Evolutionary conservation across 2,113 vertebrate species (phyloP).

Genomic region (Zosterops lateralis): DNA sequence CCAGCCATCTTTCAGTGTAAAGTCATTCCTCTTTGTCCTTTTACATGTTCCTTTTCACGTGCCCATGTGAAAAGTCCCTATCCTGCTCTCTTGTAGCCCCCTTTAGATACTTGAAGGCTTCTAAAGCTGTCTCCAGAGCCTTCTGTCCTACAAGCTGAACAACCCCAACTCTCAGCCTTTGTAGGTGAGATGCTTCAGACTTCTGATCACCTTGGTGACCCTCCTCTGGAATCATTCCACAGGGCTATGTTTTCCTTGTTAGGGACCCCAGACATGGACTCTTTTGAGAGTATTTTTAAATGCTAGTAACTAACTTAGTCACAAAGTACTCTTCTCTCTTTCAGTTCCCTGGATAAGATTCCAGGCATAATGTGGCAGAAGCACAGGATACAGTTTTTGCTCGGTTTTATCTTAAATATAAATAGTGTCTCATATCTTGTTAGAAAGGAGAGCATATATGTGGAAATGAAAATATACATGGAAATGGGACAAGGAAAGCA

Average conservation of each 20-base stretch:
- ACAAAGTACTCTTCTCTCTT: background rate
- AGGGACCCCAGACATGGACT: background rate
- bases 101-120: background rate
- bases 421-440: background rate
- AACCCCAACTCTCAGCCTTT: background rate
- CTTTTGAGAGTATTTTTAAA: background rate
- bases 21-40: background rate
- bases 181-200: background rate
- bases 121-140: background rate
- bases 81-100: no score
- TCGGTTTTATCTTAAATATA: background rate
- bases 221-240: background rate
- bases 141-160: background rate
- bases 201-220: background rate
- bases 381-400: background rate
- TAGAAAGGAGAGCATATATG: background rate
- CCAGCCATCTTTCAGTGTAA: background rate
- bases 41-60: background rate
- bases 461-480: background rate
- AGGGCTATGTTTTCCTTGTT: background rate
- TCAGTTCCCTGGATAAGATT: background rate
- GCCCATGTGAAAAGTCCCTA: background rate
- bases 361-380: background rate
- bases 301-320: background rate
- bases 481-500: background rate